Evolutionary conservation across 2,113 vertebrate genomes (phyloP), one percentile per base, ranked within the genome.

Genomic region (Alexandromys fortis): DNA sequence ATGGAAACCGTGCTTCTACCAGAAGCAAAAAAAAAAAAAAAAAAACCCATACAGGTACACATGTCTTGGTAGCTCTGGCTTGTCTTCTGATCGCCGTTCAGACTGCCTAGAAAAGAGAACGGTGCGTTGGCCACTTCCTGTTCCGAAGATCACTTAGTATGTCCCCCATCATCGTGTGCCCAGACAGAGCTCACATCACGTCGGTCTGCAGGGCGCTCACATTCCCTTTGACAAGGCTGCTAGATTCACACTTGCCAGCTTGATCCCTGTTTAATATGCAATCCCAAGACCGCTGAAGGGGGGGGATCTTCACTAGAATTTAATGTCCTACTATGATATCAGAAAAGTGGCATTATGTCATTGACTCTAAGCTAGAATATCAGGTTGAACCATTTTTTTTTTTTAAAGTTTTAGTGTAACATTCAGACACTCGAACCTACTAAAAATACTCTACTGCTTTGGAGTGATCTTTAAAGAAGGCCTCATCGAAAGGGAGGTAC

Each of bases 281-380:
- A 5, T 87, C 90, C 58, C 35, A 92, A 97, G 78, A 78, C 81
- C 86, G 30, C 90, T 68, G 68, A 24, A 81, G 68, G 73, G 79
- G 79, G 91, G 63, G 76, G 95, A 55, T 82, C 83, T 61, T 94
- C 68, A 63, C 33, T 76, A 73, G 85, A n/a, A 1, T 70, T 87
- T 49, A 68, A 72, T 21, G 11, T 65, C 92, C 85, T 92, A 93
- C 76, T 21, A 93, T 91, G 92, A 92, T 65, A 90, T 52, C 58
- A 94, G 88, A 90, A 96, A 96, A 97, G 72, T 70, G 79, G 33
- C 85, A 73, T 82, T 24, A 21, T 72, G 42, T 81, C 91, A 88
- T 21, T 55, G 79, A 5, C 70, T 97, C 91, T 81, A 87, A 86
- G 65, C 47, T 81, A 97, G 79, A 96, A 47, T 52, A 42, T 81